phyloP scores from a whole-genome alignment of 2,797 vertebrate genomes.

The Pyrocephalus nanus region DNA sequence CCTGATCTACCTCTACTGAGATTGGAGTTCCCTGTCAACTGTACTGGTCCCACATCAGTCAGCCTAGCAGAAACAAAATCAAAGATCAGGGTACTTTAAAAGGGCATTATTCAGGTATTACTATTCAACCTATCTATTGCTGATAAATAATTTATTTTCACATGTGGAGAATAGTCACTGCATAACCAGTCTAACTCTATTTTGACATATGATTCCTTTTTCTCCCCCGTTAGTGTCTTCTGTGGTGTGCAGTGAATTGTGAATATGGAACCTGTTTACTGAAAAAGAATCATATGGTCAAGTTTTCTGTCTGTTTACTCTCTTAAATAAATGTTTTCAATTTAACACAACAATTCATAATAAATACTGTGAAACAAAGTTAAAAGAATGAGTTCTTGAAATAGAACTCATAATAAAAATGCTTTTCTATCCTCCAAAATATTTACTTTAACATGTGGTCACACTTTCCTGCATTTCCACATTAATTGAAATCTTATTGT shows the following conservation, averaged over 20 bases:
- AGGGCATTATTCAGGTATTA: background rate
- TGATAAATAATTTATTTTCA: background rate
- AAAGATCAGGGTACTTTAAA: background rate
- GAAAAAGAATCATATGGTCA: constrained; percentile 70
- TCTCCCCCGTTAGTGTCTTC: constrained; percentile 37
- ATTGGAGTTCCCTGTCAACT: background rate
- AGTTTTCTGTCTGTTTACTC: constrained; percentile 66
- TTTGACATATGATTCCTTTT: constrained; percentile 18
- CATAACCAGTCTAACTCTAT: constrained; percentile 60
- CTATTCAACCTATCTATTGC: background rate
- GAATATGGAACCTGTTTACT: constrained; percentile 69
- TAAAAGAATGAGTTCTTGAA: constrained; percentile 75
- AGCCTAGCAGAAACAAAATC: background rate
- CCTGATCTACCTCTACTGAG: background rate
- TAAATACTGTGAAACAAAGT: constrained; percentile 72
- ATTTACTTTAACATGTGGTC: constrained; percentile 72
- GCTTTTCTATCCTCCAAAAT: constrained; percentile 56
- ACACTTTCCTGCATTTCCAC: constrained; percentile 67
- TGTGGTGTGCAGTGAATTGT: constrained; percentile 44
- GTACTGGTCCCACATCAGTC: background rate
- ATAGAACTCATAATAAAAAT: constrained; percentile 69
- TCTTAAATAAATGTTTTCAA: constrained; percentile 77
- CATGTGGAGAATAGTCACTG: background rate
- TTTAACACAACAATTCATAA: constrained; percentile 77
- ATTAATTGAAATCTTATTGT: constrained; percentile 73